Percentiles rank a stretch among this genome's conserved stretches.
phyloP scores from a whole-genome alignment of 2,888 invertebrate genomes.

The Synanthedon vespiformis region DNA sequence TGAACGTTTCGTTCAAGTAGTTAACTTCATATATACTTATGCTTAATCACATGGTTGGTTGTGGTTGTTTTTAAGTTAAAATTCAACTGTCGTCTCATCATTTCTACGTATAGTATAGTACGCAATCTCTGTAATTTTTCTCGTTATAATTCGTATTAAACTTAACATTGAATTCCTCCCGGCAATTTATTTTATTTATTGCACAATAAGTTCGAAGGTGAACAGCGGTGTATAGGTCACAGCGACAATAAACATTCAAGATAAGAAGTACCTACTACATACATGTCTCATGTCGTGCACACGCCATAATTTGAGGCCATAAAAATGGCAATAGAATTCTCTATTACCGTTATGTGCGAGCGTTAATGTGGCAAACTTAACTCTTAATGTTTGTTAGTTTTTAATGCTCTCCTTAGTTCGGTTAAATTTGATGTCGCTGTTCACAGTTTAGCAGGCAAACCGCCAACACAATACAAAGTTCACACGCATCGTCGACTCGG shows the following conservation, averaged over 20 bases:
- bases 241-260: background rate
- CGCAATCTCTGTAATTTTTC: background rate
- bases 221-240: background rate
- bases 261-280: background rate
- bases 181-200: background rate
- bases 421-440: background rate
- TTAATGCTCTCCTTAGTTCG: background rate
- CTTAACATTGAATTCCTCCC: background rate
- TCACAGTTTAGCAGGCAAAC: background rate
- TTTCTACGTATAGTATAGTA: no score
- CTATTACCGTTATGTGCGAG: background rate
- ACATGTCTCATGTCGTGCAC: background rate
- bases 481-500: background rate
- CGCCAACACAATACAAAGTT: background rate
- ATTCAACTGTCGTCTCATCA: no score
- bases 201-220: background rate
- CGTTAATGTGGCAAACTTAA: background rate
- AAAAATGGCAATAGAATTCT: background rate
- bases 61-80: no score
- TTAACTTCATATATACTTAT: no score
- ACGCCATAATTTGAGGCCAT: background rate
- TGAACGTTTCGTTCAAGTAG: no score
- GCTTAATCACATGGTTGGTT: no score
- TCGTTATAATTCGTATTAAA: background rate
- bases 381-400: background rate